Evolutionary conservation across 1,140 invertebrate species (phyloP).

Genomic region (Leguminivora glycinivorella): DNA sequence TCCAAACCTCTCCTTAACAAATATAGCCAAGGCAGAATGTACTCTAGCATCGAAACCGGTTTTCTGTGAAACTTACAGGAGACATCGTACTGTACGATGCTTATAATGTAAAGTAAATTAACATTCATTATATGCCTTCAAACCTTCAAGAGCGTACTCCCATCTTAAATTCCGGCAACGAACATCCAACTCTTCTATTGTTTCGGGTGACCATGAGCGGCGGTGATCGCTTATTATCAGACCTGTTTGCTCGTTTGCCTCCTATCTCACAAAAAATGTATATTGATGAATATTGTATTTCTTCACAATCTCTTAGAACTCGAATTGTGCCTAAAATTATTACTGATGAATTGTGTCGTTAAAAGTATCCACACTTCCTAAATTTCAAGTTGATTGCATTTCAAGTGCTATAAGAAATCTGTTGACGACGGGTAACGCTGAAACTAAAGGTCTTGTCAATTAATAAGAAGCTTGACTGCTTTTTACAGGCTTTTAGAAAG

Average conservation of each 20-base stretch:
- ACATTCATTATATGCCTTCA: neutral
- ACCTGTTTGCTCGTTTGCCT: too few species aligned
- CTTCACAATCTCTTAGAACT: neutral
- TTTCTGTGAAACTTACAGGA: neutral
- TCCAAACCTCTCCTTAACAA: too few species aligned
- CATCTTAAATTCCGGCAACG: too few species aligned
- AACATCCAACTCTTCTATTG: too few species aligned
- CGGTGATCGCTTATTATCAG: too few species aligned
- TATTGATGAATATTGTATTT: too few species aligned
- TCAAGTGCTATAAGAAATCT: slow-evolving; percentile 11
- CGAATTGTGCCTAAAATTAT: neutral
- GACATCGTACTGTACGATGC: neutral
- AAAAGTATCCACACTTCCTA: slow-evolving; percentile 31
- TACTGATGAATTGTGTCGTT: slow-evolving; percentile 17
- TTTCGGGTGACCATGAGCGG: too few species aligned
- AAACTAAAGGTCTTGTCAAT: neutral
- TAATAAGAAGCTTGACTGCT: neutral
- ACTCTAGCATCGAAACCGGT: neutral
- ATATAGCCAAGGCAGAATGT: too few species aligned
- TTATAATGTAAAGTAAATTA: neutral
- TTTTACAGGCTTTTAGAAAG: neutral
- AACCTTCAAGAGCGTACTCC: too few species aligned
- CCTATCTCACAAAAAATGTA: too few species aligned
- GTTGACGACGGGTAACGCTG: neutral
- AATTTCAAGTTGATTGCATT: slow-evolving; percentile 13